phyloP scores from a whole-genome alignment of 2,797 vertebrate genomes.

The Bradypodion pumilum region DNA sequence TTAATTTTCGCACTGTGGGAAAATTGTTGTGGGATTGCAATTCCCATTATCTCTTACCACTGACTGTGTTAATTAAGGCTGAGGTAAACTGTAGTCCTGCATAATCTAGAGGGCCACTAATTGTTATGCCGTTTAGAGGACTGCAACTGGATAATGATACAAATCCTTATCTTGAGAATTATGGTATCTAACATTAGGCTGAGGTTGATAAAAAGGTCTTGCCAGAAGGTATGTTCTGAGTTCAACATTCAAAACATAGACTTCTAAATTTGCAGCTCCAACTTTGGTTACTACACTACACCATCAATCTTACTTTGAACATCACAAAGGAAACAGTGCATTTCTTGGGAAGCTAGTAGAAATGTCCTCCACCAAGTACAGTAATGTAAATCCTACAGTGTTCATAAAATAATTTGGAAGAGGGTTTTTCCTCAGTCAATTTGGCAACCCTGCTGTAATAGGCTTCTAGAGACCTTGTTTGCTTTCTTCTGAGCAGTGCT shows the following conservation, averaged over 20 bases:
- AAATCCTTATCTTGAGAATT: too few relatives aligned
- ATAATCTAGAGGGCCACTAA: background rate
- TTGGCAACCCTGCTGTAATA: background rate
- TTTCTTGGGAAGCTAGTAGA: background rate
- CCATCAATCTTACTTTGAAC: background rate
- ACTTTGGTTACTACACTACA: background rate
- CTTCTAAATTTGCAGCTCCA: background rate
- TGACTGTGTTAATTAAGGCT: background rate
- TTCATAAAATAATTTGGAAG: background rate
- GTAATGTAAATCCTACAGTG: background rate
- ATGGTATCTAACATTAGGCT: too few relatives aligned
- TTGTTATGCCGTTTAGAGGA: too few relatives aligned
- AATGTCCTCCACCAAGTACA: background rate
- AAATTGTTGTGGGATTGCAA: background rate
- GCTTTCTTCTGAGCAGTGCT: background rate
- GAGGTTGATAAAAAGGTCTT: too few relatives aligned
- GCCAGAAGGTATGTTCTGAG: background rate
- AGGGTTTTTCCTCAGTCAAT: background rate
- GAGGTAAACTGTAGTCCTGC: background rate
- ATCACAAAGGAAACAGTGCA: background rate
- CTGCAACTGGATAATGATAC: too few relatives aligned
- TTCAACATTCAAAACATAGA: background rate
- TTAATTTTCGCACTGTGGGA: too few relatives aligned
- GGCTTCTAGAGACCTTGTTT: background rate
- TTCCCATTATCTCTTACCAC: background rate